phyloP scores from a whole-genome alignment of 2,113 vertebrate genomes.

The Oriolus oriolus region DNA sequence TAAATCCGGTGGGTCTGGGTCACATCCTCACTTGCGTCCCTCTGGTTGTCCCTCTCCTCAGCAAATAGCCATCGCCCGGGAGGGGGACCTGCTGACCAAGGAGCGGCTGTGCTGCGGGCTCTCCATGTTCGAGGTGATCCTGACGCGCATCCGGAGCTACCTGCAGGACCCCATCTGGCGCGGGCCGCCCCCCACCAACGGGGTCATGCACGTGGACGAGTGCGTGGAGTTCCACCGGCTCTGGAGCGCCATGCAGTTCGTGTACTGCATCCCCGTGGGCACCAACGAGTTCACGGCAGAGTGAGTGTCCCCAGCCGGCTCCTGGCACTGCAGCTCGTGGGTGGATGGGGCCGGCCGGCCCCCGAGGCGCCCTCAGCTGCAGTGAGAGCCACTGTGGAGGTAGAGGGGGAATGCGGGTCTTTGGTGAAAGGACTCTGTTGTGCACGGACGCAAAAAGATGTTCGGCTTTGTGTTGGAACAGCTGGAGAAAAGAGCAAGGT shows the following conservation, averaged over 20 bases:
- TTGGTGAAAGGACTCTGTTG: background rate
- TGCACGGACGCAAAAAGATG: background rate
- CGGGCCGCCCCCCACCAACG: slow-evolving; percentile 93
- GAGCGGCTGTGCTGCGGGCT: slow-evolving; percentile 97
- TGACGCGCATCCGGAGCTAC: slow-evolving; percentile 94
- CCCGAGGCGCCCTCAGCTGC: background rate
- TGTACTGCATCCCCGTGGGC: slow-evolving; percentile 97
- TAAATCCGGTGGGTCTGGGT: background rate
- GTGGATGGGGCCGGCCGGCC: rapidly evolving
- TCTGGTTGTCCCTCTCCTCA: slow-evolving; percentile 59
- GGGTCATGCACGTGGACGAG: slow-evolving; percentile 98
- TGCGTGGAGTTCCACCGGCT: slow-evolving; percentile 98
- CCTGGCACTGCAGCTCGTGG: rapidly evolving
- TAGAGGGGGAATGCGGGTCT: rapidly evolving
- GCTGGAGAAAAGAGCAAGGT: background rate
- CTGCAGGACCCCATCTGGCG: slow-evolving; percentile 96
- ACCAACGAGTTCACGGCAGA: slow-evolving; percentile 98
- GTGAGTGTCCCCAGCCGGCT: slow-evolving; percentile 71
- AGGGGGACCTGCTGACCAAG: slow-evolving; percentile 98
- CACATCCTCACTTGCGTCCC: background rate
- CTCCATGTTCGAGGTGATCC: slow-evolving; percentile 99
- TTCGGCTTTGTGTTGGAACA: background rate
- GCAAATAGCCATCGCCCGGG: slow-evolving; percentile 98
- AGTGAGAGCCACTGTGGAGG: background rate
- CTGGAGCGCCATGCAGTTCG: slow-evolving; percentile 99